These are phyloP conservation scores for Macrophya alboannulata DNA, from an alignment of 2,888 invertebrate species.

Conservation along the genomic window DNA sequence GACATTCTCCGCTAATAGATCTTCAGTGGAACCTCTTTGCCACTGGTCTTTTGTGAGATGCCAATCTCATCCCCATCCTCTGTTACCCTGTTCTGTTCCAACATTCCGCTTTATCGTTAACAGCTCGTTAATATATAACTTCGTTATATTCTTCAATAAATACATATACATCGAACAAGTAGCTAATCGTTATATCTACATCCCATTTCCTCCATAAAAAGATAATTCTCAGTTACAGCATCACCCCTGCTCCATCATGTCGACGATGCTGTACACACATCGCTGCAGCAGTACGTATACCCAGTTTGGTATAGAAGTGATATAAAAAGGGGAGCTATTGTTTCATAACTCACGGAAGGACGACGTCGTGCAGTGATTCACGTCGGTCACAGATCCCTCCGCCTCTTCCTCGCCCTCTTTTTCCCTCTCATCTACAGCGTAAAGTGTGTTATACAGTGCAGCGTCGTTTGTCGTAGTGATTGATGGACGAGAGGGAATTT, in stretches of 20 bases:
- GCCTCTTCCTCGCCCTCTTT: constrained; percentile 11
- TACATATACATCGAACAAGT: background rate
- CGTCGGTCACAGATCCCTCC: constrained; percentile 42
- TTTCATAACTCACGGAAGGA: constrained; percentile 43
- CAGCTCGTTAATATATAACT: constrained; percentile 41
- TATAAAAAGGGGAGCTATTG: constrained; percentile 40
- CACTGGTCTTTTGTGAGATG: constrained; percentile 47
- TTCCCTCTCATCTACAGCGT: constrained; percentile 22
- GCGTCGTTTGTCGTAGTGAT: constrained; percentile 48
- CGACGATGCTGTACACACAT: background rate
- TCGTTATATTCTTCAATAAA: constrained; percentile 13
- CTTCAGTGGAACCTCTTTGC: constrained; percentile 39
- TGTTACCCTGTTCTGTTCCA: background rate
- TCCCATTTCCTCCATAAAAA: background rate
- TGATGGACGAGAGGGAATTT: constrained; percentile 42
- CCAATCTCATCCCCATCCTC: constrained; percentile 35
- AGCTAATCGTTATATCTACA: background rate
- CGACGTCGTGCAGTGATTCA: constrained; percentile 46
- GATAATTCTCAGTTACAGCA: background rate
- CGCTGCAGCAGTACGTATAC: background rate
- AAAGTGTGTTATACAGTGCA: constrained; percentile 34
- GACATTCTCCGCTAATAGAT: constrained; percentile 51
- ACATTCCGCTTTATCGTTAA: constrained; percentile 14
- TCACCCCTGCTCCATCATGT: constrained; percentile 8
- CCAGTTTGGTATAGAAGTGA: background rate